Base-by-base conservation (phyloP, 1,140 invertebrate species). In the Asobara japonica region DNA sequence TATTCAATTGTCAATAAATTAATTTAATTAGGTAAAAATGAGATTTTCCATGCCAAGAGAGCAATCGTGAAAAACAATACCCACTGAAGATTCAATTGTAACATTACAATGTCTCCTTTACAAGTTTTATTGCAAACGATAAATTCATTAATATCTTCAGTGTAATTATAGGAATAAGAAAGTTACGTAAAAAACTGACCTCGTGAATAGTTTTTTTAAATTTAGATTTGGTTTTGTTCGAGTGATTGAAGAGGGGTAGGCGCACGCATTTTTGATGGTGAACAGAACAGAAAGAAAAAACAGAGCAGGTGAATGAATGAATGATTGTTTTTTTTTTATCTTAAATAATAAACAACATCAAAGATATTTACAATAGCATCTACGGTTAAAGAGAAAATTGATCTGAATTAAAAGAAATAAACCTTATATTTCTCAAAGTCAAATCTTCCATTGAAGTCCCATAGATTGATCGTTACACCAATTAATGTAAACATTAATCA, bases 101-200 rank as follows among this genome's bases (percentile, higher is more conserved):
- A 22, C n/a, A 51, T 61, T 20, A 62, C 18, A 56, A 56, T 51
- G 8, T 51, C 22, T 56, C 51, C 51, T 31, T 16, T 0, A 62
- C n/a, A n/a, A 62, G n/a, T 62, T 29, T 16, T 27, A 60, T 60
- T 51, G 29, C 25, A 62, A 62, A 62, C 30, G 11, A 62, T 8
- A 62, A 8, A 33, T 0, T 16, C 27, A 27, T 56, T 72, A 33
- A 16, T 20, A 31, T 56, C 69, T 70, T 74, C 36, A 74, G 20
- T 68, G 64, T 75, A 71, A 73, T 64, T 72, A 87, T 77, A 86
- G 83, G 78, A 87, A 86, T 78, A 87, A 78, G 74, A 86, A 87
- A 82, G 85, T 87, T 78, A 87, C 82, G 74, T 87, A 87, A 79
- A 87, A 86, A 86, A 86, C 86, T 87, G 78, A 87, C 86, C 86